Percentiles rank a stretch among this genome's conserved stretches.
Evolutionary conservation across 2,888 invertebrate genomes (phyloP).

Genomic region (Eutolmus rufibarbis): DNA sequence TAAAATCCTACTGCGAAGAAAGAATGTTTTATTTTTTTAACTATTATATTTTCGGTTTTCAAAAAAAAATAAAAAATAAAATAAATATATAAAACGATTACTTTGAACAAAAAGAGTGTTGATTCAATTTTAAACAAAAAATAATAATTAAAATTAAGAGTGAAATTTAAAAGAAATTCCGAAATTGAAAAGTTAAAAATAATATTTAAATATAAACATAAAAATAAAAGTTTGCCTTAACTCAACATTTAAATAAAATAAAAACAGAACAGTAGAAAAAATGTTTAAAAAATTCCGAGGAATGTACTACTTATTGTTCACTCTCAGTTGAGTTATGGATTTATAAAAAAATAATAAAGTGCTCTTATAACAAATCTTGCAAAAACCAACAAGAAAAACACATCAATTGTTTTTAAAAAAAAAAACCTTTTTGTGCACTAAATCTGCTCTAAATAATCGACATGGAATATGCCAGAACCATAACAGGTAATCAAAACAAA

Average conservation of each 20-base stretch:
- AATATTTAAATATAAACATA: not conserved
- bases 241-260: not conserved
- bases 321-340: not conserved
- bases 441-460: not conserved
- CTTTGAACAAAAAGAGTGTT: no score
- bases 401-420: not conserved
- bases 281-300: not conserved
- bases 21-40: no score
- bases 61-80: no score
- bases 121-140: not conserved
- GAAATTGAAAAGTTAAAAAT: not conserved
- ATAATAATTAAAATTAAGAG: not conserved
- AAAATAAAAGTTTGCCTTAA: not conserved
- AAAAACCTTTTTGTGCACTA: not conserved
- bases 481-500: slow-evolving; percentile 44
- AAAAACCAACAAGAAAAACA: not conserved
- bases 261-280: not conserved
- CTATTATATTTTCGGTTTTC: no score
- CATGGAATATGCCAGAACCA: slow-evolving; percentile 49
- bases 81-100: no score
- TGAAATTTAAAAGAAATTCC: not conserved
- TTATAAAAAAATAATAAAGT: not conserved
- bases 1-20: not conserved
- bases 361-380: not conserved
- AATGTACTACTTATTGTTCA: not conserved